Evolutionary conservation across 1,140 invertebrate species (phyloP).

Genomic region (Riptortus pedestris): DNA sequence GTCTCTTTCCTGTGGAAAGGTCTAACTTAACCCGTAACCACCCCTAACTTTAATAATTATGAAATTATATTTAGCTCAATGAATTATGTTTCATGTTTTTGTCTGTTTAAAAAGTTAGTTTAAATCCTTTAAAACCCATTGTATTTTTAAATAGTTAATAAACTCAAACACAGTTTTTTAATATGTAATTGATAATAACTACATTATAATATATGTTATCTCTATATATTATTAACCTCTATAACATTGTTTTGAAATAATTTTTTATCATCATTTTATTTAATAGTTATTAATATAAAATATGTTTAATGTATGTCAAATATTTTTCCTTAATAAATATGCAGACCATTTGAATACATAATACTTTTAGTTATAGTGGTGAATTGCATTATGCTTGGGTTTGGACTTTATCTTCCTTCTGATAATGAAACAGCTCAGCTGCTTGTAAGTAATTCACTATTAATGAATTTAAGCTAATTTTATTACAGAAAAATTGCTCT

Average conservation of each 20-base stretch:
- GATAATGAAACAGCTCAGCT: conserved; percentile 15
- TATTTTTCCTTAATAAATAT: background rate
- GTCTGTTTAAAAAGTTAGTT: too few species aligned
- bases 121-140: too few species aligned
- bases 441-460: background rate
- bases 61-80: too few species aligned
- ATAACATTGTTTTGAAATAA: background rate
- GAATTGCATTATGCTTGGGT: conserved; percentile 25
- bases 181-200: too few species aligned
- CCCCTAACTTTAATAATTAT: too few species aligned
- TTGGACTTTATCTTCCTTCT: conserved; percentile 24
- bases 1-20: too few species aligned
- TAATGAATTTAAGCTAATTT: too few species aligned
- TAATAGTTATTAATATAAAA: background rate
- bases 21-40: too few species aligned
- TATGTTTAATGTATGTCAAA: background rate
- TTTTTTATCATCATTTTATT: background rate
- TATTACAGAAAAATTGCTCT: background rate
- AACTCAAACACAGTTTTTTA: too few species aligned
- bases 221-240: background rate
- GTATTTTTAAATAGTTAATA: too few species aligned
- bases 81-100: too few species aligned
- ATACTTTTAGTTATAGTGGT: conserved; percentile 24
- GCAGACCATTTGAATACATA: conserved; percentile 25
- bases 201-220: too few species aligned